Evolutionary conservation across 2,797 vertebrate species (phyloP), one percentile per base, ranked within the genome.

Genomic region (Vultur gryphus): DNA sequence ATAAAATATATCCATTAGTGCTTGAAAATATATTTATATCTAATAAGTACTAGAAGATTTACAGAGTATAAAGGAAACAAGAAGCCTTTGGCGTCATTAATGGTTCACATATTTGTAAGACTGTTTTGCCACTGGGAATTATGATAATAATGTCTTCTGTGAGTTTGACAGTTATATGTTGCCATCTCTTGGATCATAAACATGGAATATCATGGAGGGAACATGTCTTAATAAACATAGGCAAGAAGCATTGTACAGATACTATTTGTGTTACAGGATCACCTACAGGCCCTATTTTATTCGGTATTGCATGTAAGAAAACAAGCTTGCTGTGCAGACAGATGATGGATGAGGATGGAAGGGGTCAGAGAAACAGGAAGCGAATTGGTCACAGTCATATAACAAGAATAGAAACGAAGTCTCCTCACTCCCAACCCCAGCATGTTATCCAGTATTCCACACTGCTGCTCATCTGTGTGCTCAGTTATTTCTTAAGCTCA

Each of bases 301-400:
- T 46, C 41, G 46, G 35, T 48, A 83, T 16, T 78, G 29, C 41
- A 41, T 11, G 2, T 75, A 67, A 54, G 82, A 72, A 89, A 81
- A 71, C 2, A 82, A 70, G 75, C 9, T 72, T n/a, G 41, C 78
- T 44, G 67, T 25, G 71, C 79, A 84, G 87, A 59, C 72, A 78
- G 52, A 46, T 67, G 89, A 93, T 87, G 75, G 92, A 91, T 92
- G 91, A 71, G 69, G 75, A 79, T 89, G 82, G 67, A 94, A 87
- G 24, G 57, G 91, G 67, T 87, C 87, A 92, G 78, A 89, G 91
- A 78, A 93, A 80, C 75, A 85, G 91, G 87, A 93, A 92, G 57
- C 10, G 0, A 29, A 49, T 91, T 75, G 84, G 71, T 91, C 78
- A 85, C 41, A 89, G 84, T 54, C 79, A 9, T 31, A 31, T 3